Evolutionary conservation across 2,888 invertebrate species (phyloP).

Genomic region (Cantharis flavilabris): DNA sequence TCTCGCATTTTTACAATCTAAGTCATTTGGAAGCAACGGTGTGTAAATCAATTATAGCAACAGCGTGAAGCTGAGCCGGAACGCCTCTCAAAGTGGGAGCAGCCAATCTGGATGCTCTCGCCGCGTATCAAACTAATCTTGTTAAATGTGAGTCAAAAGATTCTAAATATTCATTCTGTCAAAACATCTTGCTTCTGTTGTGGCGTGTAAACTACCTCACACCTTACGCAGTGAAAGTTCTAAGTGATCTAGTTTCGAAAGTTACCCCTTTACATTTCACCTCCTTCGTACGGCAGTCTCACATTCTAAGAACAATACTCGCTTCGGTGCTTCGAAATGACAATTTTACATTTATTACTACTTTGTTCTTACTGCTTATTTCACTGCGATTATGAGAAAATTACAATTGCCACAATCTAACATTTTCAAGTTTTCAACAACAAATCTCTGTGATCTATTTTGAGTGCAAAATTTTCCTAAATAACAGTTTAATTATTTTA

Average conservation of each 20-base stretch:
- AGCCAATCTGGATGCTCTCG: constrained; percentile 57
- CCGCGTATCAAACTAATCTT: constrained; percentile 54
- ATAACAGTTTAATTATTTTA: background rate
- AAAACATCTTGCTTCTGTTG: constrained; percentile 54
- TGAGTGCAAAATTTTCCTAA: constrained; percentile 5
- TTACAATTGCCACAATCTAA: constrained; percentile 6
- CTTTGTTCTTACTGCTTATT: constrained; percentile 5
- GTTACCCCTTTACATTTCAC: constrained; percentile 27
- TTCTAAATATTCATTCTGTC: constrained; percentile 57
- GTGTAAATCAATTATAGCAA: constrained; percentile 65
- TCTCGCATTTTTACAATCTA: constrained; percentile 25
- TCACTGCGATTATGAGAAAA: constrained; percentile 5
- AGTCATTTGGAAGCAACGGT: constrained; percentile 48
- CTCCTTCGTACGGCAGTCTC: constrained; percentile 21
- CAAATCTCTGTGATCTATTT: constrained; percentile 11
- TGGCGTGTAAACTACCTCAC: constrained; percentile 36
- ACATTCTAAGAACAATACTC: constrained; percentile 20
- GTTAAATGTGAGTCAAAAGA: constrained; percentile 55
- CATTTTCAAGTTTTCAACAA: background rate
- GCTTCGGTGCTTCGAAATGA: constrained; percentile 23
- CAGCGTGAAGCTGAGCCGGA: constrained; percentile 52
- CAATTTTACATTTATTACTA: constrained; percentile 17
- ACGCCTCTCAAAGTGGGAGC: constrained; percentile 57
- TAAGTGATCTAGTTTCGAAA: constrained; percentile 31
- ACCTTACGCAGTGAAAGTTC: constrained; percentile 34